A percentile compares a stretch with the other conserved stretches of the same genome.
These are phyloP conservation scores for Drosophila ironensis DNA, from an alignment of 1,140 invertebrate species.

Conservation along the genomic window DNA sequence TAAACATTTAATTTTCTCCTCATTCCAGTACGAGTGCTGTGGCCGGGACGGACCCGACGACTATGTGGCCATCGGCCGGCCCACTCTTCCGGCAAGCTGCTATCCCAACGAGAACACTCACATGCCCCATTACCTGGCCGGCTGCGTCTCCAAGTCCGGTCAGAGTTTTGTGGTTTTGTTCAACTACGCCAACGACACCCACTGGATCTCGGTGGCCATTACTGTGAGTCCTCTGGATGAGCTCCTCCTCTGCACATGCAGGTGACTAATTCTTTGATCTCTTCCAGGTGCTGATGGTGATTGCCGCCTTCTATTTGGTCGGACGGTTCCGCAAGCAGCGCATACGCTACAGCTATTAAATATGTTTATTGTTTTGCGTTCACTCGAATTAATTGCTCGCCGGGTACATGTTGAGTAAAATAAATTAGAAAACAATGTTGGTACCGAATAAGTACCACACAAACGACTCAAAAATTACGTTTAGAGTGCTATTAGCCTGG, in stretches of 20 bases:
- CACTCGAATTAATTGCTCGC: not conserved
- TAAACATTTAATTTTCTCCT: not conserved
- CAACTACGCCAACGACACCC: conserved; percentile 44
- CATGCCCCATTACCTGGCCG: conserved; percentile 20
- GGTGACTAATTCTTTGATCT: not conserved
- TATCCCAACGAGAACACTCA: conserved; percentile 29
- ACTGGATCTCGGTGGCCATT: conserved; percentile 49
- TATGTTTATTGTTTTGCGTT: not conserved
- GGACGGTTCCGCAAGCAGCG: conserved; percentile 68
- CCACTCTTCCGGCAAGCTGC: conserved; percentile 37
- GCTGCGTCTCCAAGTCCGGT: conserved; percentile 49
- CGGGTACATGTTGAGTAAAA: not conserved
- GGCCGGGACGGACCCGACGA: conserved; percentile 59
- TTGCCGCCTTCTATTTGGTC: conserved; percentile 61
- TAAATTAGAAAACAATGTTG: not conserved
- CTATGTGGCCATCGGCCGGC: conserved; percentile 44
- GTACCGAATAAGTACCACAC: no score
- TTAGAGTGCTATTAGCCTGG: no score
- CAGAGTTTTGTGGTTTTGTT: conserved; percentile 42
- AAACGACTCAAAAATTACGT: no score
- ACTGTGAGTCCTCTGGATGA: conserved; percentile 24
- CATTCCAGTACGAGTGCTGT: conserved; percentile 59
- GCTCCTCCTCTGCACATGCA: no score
- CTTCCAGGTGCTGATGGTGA: conserved; percentile 53
- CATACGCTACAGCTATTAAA: conserved; percentile 50